Evolutionary conservation across 1,140 invertebrate species (phyloP).

Genomic region (Lethrus apterus): DNA sequence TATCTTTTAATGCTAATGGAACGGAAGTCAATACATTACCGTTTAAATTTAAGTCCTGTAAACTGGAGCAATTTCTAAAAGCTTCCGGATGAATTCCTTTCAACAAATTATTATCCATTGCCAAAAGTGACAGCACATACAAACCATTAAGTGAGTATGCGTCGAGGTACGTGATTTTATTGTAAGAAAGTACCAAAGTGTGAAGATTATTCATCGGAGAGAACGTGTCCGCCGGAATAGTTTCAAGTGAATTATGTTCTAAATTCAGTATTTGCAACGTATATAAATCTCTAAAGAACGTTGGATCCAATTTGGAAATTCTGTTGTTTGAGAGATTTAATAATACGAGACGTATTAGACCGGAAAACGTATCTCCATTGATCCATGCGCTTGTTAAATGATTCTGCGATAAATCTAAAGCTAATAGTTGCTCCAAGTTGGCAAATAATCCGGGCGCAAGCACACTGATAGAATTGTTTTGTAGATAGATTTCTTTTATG

Average conservation of each 20-base stretch:
- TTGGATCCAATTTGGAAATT: slow-evolving; percentile 69
- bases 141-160: slow-evolving; percentile 71
- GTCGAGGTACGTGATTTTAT: slow-evolving; percentile 68
- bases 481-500: slow-evolving; percentile 77
- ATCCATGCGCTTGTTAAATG: slow-evolving; percentile 77
- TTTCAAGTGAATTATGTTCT: slow-evolving; percentile 70
- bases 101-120: slow-evolving; percentile 72
- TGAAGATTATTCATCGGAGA: slow-evolving; percentile 77
- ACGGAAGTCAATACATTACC: slow-evolving; percentile 73
- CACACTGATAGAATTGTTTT: slow-evolving; percentile 81
- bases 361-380: slow-evolving; percentile 72
- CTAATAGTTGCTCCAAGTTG: slow-evolving; percentile 75
- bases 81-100: slow-evolving; percentile 69
- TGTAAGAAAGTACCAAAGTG: slow-evolving; percentile 70
- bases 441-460: slow-evolving; percentile 72
- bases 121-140: slow-evolving; percentile 67
- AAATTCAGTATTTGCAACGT: slow-evolving; percentile 76
- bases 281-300: slow-evolving; percentile 72
- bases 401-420: slow-evolving; percentile 82
- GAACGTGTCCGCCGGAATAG: slow-evolving; percentile 72
- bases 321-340: slow-evolving; percentile 81
- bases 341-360: slow-evolving; percentile 76
- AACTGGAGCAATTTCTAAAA: slow-evolving; percentile 70
- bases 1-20: slow-evolving; percentile 65
- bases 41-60: slow-evolving; percentile 81